These are phyloP conservation scores for Heteromyza rotundicornis DNA, from an alignment of 2,888 invertebrate genomes.

Conservation along the genomic window DNA sequence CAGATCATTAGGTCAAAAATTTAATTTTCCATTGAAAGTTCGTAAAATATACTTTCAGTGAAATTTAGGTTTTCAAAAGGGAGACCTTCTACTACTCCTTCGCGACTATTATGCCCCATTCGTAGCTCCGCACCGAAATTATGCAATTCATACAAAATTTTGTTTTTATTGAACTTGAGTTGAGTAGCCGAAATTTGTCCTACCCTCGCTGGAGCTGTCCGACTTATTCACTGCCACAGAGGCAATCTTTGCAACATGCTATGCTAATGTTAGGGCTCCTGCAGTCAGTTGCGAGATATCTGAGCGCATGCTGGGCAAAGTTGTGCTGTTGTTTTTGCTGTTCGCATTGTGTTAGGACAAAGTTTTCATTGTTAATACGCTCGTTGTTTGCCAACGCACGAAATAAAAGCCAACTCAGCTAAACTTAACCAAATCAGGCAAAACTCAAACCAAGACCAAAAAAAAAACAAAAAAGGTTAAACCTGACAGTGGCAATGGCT, in stretches of 20 bases:
- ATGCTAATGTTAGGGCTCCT: neutral
- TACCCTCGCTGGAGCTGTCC: too few relatives aligned
- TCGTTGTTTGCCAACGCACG: conserved; percentile 55
- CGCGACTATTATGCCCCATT: too few relatives aligned
- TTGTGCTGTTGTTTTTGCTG: conserved; percentile 26
- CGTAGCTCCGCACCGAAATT: too few relatives aligned
- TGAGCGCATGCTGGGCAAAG: conserved; percentile 46
- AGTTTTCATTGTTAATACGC: conserved; percentile 50
- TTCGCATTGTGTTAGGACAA: neutral
- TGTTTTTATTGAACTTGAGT: too few relatives aligned
- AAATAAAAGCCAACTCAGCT: conserved; percentile 47
- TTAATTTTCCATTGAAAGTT: too few relatives aligned
- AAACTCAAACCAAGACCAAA: conserved; percentile 9
- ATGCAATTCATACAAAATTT: too few relatives aligned
- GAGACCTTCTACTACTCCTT: too few relatives aligned
- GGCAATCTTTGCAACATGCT: neutral
- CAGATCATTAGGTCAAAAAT: too few relatives aligned
- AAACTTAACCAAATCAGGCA: conserved; percentile 4
- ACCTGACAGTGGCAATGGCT: neutral
- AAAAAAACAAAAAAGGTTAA: neutral
- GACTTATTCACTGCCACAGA: neutral
- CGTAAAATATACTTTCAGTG: too few relatives aligned
- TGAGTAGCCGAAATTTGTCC: too few relatives aligned
- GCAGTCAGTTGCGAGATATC: neutral
- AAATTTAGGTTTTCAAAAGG: too few relatives aligned